Conservation (phyloP, 2,888 invertebrate species). For the Sphaerophoria rueppellii region DNA sequence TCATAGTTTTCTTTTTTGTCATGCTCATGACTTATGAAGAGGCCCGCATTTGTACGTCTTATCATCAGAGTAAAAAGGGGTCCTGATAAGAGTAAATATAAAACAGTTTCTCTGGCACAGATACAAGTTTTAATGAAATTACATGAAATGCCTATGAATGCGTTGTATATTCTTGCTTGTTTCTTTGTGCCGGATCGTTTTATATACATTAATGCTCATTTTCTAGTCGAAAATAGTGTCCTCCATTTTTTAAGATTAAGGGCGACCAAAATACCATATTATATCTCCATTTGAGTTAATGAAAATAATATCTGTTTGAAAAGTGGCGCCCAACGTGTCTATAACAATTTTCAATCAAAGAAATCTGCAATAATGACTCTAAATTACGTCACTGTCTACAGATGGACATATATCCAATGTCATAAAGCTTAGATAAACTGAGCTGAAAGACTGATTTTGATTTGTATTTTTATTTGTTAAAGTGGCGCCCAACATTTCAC, state of each 20-base stretch:
- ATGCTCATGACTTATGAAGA: constrained; percentile 1
- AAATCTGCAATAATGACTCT: too few relatives aligned
- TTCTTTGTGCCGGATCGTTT: neutral
- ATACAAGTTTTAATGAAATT: constrained; percentile 24
- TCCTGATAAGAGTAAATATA: constrained; percentile 43
- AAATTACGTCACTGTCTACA: too few relatives aligned
- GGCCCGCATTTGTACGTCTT: constrained; percentile 26
- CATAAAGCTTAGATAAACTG: too few relatives aligned
- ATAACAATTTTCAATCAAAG: neutral
- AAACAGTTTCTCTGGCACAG: constrained; percentile 40
- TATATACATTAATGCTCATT: neutral
- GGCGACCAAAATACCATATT: too few relatives aligned
- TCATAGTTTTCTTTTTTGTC: neutral
- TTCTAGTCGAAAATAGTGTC: too few relatives aligned
- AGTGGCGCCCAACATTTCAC: too few relatives aligned
- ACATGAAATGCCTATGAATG: neutral
- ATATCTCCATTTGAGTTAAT: neutral
- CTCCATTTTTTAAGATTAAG: too few relatives aligned
- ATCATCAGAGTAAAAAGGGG: constrained; percentile 9
- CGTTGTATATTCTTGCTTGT: neutral
- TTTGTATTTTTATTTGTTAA: too few relatives aligned
- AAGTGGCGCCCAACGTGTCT: constrained; percentile 3
- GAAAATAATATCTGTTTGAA: neutral
- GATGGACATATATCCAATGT: too few relatives aligned
- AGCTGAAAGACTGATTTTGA: too few relatives aligned